A percentile compares a stretch with the other conserved stretches of the same genome.
phyloP scores from a whole-genome alignment of 2,797 vertebrate genomes.

The Scolopax rusticola region DNA sequence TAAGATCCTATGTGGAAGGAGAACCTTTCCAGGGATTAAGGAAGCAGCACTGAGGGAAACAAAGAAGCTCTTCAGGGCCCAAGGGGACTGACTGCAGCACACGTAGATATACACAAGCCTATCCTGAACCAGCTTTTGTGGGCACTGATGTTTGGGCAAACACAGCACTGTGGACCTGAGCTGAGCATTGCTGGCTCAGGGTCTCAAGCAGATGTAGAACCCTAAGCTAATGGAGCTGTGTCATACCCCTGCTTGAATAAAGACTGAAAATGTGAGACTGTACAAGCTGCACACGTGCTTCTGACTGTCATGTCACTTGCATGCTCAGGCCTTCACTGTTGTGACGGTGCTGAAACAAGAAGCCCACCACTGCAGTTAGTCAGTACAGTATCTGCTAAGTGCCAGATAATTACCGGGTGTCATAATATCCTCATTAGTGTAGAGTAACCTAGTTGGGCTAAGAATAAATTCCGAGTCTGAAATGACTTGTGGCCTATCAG shows the following conservation, averaged over 20 bases:
- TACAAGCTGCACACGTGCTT: accelerated
- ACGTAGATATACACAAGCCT: accelerated
- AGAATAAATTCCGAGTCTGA: not conserved
- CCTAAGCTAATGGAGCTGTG: not conserved
- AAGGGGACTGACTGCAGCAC: not conserved
- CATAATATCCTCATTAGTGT: not conserved
- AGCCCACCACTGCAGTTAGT: not conserved
- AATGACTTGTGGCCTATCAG: not conserved
- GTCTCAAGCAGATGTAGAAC: not conserved
- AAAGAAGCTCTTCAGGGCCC: not conserved
- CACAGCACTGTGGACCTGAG: not conserved
- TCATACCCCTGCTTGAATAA: not conserved
- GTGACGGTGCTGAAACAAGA: not conserved
- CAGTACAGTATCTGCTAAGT: not conserved
- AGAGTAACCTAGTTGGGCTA: not conserved
- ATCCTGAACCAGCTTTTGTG: not conserved
- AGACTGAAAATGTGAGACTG: not conserved
- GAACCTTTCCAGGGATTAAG: not conserved
- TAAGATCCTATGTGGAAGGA: not conserved
- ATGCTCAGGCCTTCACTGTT: not conserved
- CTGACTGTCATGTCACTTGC: not conserved
- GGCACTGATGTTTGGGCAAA: not conserved
- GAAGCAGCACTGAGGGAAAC: not conserved
- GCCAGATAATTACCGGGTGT: not conserved
- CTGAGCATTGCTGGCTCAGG: not conserved